phyloP scores from a whole-genome alignment of 1,140 invertebrate genomes.

The Musca vetustissima region DNA sequence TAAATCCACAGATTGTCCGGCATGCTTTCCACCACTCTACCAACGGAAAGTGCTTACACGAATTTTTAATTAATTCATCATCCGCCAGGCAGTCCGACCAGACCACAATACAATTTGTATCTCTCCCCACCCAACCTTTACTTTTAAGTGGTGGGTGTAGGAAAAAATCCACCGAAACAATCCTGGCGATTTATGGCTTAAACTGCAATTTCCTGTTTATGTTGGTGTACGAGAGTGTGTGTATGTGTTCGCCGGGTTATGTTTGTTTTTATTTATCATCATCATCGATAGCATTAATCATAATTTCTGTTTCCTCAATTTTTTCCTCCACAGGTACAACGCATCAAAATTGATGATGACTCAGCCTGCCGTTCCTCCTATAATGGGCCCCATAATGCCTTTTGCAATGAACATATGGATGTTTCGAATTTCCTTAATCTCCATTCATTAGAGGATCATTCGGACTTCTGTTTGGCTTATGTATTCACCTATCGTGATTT shows the following conservation, averaged over 20 bases:
- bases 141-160: no score
- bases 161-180: not conserved
- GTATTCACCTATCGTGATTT: conserved; percentile 98
- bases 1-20: no score
- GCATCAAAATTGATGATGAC: conserved; percentile 83
- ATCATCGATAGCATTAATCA: not conserved
- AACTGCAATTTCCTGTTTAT: conserved; percentile 13
- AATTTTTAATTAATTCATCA: conserved; percentile 24
- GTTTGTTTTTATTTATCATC: not conserved
- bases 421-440: conserved; percentile 99
- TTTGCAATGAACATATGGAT: conserved; percentile 97
- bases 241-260: not conserved
- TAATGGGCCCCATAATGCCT: conserved; percentile 81
- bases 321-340: conserved; percentile 52
- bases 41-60: conserved; percentile 15
- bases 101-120: conserved; percentile 18
- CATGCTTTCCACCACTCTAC: no score
- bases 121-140: no score
- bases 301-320: no score
- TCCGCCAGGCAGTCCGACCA: no score
- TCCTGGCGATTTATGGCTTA: conserved; percentile 16
- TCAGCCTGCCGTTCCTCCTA: conserved; percentile 69
- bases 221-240: no score
- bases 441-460: conserved; percentile 95
- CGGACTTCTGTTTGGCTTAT: conserved; percentile 97